Conservation (phyloP, 1,140 invertebrate genomes). For the Periplaneta americana region DNA sequence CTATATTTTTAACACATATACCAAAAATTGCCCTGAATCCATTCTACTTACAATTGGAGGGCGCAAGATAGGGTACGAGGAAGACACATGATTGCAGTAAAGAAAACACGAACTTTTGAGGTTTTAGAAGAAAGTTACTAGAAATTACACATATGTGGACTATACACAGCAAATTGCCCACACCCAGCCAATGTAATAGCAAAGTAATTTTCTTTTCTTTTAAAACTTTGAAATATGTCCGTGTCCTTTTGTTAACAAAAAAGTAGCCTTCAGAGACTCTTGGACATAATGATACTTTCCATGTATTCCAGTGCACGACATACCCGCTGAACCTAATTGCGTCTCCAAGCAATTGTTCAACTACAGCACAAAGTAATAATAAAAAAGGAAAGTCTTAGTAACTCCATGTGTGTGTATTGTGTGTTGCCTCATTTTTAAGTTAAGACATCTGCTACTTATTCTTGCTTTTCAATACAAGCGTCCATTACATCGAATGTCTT, state of each 20-base stretch:
- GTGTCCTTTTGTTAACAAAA: background rate
- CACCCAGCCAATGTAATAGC: background rate
- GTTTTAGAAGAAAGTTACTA: background rate
- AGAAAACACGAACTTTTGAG: background rate
- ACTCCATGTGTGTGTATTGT: background rate
- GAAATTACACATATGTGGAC: background rate
- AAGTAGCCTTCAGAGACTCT: background rate
- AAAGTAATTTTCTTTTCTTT: background rate
- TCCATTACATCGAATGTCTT: background rate
- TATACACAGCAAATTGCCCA: background rate
- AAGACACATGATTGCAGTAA: too few species aligned
- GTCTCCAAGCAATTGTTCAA: background rate
- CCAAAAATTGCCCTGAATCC: background rate
- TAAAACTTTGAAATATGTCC: background rate
- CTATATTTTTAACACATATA: background rate
- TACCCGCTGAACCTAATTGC: background rate
- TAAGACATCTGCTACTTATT: background rate
- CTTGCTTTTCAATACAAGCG: background rate
- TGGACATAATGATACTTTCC: background rate
- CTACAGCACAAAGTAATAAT: background rate
- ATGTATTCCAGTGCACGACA: background rate
- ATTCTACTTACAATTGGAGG: background rate
- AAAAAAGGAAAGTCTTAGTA: too few species aligned
- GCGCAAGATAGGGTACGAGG: background rate
- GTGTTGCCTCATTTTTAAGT: background rate